These are phyloP conservation scores for Tiliqua scincoides DNA, from an alignment of 2,113 vertebrate species.

Conservation along the genomic window DNA sequence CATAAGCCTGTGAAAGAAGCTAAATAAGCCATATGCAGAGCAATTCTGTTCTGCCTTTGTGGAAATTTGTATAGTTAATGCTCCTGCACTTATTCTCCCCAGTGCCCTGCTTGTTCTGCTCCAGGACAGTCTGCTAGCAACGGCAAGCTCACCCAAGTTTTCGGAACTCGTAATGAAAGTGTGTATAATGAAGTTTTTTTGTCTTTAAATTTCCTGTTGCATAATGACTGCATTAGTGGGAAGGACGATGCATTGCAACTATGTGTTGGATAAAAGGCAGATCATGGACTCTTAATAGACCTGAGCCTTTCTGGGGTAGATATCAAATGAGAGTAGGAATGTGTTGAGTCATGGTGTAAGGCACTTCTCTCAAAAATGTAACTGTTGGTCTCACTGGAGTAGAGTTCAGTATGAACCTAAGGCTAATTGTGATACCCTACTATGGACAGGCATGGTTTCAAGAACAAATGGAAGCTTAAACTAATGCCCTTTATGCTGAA, in stretches of 20 bases:
- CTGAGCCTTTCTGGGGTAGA: too few relatives aligned
- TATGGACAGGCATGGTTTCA: not conserved
- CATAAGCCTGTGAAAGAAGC: fast-evolving
- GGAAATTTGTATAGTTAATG: slow-evolving; percentile 27
- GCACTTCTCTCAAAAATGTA: not conserved
- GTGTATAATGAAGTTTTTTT: slow-evolving; percentile 32
- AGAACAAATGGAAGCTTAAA: not conserved
- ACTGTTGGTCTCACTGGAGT: not conserved
- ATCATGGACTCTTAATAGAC: too few relatives aligned
- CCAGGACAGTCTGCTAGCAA: slow-evolving; percentile 92
- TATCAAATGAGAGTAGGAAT: not conserved
- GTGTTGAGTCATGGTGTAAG: not conserved
- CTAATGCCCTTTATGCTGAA: not conserved
- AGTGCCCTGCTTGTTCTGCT: slow-evolving; percentile 95
- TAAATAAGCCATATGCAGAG: not conserved
- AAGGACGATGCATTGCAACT: not conserved
- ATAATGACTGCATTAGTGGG: not conserved
- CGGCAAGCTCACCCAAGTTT: slow-evolving; percentile 90
- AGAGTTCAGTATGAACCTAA: not conserved
- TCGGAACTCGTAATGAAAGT: slow-evolving; percentile 96
- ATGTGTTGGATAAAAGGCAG: too few relatives aligned
- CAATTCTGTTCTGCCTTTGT: not conserved
- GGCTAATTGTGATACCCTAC: not conserved
- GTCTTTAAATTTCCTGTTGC: not conserved
- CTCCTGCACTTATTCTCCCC: slow-evolving; percentile 32